A percentile compares a stretch with the other conserved stretches of the same genome.
These are phyloP conservation scores for Capromys pilorides DNA, from an alignment of 2,797 vertebrate species.

Conservation along the genomic window DNA sequence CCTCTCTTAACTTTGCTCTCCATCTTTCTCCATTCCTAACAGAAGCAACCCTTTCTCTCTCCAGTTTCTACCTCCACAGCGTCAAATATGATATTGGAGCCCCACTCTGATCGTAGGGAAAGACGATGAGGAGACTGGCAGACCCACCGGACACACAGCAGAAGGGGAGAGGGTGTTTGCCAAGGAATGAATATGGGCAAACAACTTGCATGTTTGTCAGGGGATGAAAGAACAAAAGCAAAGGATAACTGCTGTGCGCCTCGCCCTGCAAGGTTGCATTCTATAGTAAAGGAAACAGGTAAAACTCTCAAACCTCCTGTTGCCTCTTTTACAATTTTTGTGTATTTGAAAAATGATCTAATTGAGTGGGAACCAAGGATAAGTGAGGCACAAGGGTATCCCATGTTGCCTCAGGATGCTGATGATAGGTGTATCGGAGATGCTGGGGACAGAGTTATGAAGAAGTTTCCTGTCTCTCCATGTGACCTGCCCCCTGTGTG, in stretches of 20 bases:
- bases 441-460: not conserved
- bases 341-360: conserved; percentile 8
- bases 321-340: not conserved
- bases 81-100: not conserved
- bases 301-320: not conserved
- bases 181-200: not conserved
- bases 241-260: not conserved
- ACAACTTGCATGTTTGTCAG: not conserved
- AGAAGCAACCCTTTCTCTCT: not conserved
- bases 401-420: not conserved
- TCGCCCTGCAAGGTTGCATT: not conserved
- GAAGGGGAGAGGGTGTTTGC: not conserved
- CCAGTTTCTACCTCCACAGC: not conserved
- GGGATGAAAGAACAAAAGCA: not conserved
- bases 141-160: not conserved
- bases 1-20: not conserved
- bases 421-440: not conserved
- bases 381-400: not conserved
- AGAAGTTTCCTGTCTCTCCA: not conserved
- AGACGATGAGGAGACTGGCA: not conserved
- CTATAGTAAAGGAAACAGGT: not conserved
- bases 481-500: no score
- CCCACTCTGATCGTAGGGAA: not conserved
- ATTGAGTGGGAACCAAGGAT: not conserved
- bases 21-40: not conserved